Evolutionary conservation across 2,888 invertebrate genomes (phyloP).

Genomic region (Aspidiotus destructor): DNA sequence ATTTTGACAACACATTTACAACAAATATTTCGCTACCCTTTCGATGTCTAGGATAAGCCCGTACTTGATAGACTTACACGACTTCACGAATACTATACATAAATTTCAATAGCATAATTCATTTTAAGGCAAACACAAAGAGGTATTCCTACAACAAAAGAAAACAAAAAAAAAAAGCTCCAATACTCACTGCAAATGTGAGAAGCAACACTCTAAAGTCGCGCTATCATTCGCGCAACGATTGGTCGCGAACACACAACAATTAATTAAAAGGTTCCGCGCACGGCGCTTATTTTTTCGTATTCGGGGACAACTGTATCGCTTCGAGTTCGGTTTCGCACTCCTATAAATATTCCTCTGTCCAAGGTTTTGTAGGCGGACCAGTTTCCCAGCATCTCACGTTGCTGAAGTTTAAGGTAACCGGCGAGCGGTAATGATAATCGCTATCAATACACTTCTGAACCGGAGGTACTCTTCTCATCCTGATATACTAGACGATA

Average conservation of each 20-base stretch:
- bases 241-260: neutral
- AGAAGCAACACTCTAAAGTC: too few relatives aligned
- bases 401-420: conserved; percentile 18
- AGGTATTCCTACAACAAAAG: too few relatives aligned
- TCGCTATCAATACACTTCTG: neutral
- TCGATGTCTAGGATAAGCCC: too few relatives aligned
- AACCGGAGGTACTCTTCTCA: conserved; percentile 8
- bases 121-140: too few relatives aligned
- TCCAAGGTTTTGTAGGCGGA: conserved; percentile 30
- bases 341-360: conserved; percentile 4
- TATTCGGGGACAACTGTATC: conserved; percentile 25
- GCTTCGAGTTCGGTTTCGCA: conserved; percentile 10
- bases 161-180: neutral
- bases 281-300: conserved; percentile 1
- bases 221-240: neutral
- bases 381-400: conserved; percentile 17
- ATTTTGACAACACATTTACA: too few relatives aligned
- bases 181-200: neutral
- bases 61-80: too few relatives aligned
- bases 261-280: conserved; percentile 22
- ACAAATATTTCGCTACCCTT: too few relatives aligned
- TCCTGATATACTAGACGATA: conserved; percentile 18
- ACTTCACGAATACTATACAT: too few relatives aligned
- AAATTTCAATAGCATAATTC: too few relatives aligned
- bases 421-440: neutral